phyloP scores from a whole-genome alignment of 1,140 invertebrate genomes.

The Drosophila biarmipes region DNA sequence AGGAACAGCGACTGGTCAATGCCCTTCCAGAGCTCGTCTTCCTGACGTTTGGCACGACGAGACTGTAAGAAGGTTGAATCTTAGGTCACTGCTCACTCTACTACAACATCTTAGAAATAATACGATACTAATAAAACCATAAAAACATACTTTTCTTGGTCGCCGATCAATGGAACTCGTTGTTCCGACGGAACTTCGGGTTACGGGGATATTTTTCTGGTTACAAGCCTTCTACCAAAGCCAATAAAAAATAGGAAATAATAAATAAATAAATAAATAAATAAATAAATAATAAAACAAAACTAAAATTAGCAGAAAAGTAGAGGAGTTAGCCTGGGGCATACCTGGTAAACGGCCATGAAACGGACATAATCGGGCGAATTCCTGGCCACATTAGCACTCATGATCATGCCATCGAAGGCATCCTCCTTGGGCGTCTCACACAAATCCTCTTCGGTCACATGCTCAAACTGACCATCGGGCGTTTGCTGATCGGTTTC shows the following conservation, averaged over 20 bases:
- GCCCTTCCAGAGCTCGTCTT: slow-evolving; percentile 83
- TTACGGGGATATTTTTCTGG: slow-evolving; percentile 69
- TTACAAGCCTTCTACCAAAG: slow-evolving; percentile 74
- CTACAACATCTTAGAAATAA: neutral
- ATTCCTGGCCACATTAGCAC: slow-evolving; percentile 71
- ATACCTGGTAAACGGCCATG: slow-evolving; percentile 82
- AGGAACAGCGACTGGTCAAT: slow-evolving; percentile 80
- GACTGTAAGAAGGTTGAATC: slow-evolving; percentile 25
- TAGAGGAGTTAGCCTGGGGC: neutral
- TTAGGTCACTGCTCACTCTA: neutral
- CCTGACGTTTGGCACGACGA: slow-evolving; percentile 74
- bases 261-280: slow-evolving; percentile 37
- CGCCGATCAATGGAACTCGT: neutral
- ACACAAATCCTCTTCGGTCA: slow-evolving; percentile 35
- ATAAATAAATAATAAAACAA: slow-evolving; percentile 46
- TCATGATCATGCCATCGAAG: slow-evolving; percentile 77
- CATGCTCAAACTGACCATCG: slow-evolving; percentile 49
- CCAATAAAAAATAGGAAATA: slow-evolving; percentile 43
- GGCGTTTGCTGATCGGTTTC: slow-evolving; percentile 42
- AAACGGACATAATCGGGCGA: slow-evolving; percentile 71
- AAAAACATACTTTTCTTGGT: slow-evolving; percentile 68
- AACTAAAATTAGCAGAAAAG: slow-evolving; percentile 7
- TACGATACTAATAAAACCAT: slow-evolving; percentile 8
- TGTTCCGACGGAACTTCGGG: slow-evolving; percentile 8
- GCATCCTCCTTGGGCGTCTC: slow-evolving; percentile 40